Conservation (phyloP, 2,888 invertebrate genomes). For the Limnephilus auricula region DNA sequence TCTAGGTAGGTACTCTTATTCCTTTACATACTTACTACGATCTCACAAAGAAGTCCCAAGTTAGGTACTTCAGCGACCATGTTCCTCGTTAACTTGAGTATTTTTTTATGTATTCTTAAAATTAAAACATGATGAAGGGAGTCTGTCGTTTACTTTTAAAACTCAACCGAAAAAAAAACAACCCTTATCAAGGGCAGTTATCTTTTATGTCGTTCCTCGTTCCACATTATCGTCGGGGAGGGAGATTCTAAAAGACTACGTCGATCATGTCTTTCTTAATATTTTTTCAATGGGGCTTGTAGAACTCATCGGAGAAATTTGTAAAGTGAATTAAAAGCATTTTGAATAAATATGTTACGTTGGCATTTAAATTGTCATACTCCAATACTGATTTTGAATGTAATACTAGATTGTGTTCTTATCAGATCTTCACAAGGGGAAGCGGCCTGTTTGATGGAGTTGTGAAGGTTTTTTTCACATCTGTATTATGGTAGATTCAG, state of each 20-base stretch:
- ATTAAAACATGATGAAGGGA: neutral
- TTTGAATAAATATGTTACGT: too few relatives aligned
- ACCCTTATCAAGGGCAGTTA: neutral
- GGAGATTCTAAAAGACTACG: neutral
- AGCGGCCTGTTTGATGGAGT: too few relatives aligned
- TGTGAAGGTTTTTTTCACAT: too few relatives aligned
- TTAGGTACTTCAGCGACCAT: neutral
- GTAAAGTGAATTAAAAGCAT: neutral
- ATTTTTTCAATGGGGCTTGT: constrained; percentile 10
- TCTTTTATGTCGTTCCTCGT: neutral
- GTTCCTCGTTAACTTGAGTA: neutral
- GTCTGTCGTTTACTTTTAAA: constrained; percentile 17
- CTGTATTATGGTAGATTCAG: too few relatives aligned
- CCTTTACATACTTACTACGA: too few relatives aligned
- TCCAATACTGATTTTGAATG: too few relatives aligned
- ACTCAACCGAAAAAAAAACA: constrained; percentile 1
- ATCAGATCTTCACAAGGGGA: too few relatives aligned
- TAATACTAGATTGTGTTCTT: too few relatives aligned
- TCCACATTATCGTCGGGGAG: neutral
- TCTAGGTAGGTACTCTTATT: too few relatives aligned
- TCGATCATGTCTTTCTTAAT: neutral
- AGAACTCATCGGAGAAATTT: neutral
- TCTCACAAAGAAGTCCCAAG: neutral
- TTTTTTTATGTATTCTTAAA: neutral
- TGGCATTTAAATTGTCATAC: too few relatives aligned